These are phyloP conservation scores for Slavum lentiscoides DNA, from an alignment of 2,888 invertebrate genomes.

Conservation along the genomic window DNA sequence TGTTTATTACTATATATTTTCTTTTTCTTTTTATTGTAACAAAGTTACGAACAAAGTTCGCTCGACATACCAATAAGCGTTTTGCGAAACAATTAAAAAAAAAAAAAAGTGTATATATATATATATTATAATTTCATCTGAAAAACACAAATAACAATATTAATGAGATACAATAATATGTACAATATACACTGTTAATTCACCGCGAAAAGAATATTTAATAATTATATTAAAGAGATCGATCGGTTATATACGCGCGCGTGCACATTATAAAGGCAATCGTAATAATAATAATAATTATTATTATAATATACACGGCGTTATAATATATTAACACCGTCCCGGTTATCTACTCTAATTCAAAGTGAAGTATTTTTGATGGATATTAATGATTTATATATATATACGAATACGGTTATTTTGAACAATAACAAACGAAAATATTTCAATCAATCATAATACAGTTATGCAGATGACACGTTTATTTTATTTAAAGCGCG, in stretches of 20 bases:
- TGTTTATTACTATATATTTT: too few relatives aligned
- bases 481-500: constrained; percentile 52
- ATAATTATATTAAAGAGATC: constrained; percentile 20
- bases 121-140: too few relatives aligned
- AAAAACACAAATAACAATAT: too few relatives aligned
- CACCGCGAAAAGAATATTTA: neutral
- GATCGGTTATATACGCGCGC: neutral
- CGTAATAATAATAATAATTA: constrained; percentile 8
- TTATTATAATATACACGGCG: neutral
- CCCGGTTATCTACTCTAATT: constrained; percentile 44
- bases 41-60: too few relatives aligned
- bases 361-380: constrained; percentile 46
- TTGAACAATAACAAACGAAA: constrained; percentile 48
- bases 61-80: too few relatives aligned
- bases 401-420: neutral
- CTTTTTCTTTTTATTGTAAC: too few relatives aligned
- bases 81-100: too few relatives aligned
- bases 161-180: neutral
- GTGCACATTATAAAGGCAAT: constrained; percentile 1
- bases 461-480: constrained; percentile 49
- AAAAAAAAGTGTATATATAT: too few relatives aligned
- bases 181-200: constrained; percentile 2
- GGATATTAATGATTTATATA: constrained; percentile 46
- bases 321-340: constrained; percentile 34
- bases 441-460: constrained; percentile 52